Percentiles rank a stretch among this genome's conserved stretches.
Conservation (phyloP, 2,797 vertebrate species). For the Ambastaia sidthimunki region DNA sequence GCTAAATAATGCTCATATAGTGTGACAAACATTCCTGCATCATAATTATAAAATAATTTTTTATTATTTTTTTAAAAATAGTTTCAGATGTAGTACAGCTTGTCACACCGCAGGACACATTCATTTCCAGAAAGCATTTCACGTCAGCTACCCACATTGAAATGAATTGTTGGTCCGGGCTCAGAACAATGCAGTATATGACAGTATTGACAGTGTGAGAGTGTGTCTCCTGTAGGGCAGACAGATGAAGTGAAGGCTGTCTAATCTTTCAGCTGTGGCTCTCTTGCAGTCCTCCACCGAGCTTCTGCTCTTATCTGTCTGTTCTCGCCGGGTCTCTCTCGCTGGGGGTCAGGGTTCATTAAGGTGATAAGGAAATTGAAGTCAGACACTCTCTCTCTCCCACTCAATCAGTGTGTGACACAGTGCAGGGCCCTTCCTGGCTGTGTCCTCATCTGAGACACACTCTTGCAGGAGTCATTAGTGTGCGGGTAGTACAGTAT, state of each 20-base stretch:
- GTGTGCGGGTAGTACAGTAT: slow-evolving; percentile 14
- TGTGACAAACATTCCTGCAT: no score
- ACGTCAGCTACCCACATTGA: neutral
- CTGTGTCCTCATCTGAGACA: slow-evolving; percentile 30
- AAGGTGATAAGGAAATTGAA: slow-evolving; percentile 49
- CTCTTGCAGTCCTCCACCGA: slow-evolving; percentile 25
- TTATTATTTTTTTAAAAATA: no score
- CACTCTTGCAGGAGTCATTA: slow-evolving; percentile 39
- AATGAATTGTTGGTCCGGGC: neutral
- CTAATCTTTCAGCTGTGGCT: slow-evolving; percentile 24
- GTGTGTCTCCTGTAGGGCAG: slow-evolving; percentile 11
- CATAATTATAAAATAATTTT: no score
- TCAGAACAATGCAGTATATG: slow-evolving; percentile 11
- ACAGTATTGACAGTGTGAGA: slow-evolving; percentile 13
- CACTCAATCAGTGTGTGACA: slow-evolving; percentile 25
- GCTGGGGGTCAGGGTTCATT: slow-evolving; percentile 49
- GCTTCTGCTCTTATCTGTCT: slow-evolving; percentile 41
- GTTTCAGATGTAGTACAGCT: neutral
- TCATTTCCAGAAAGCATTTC: neutral
- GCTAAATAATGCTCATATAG: no score
- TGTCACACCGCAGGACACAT: neutral
- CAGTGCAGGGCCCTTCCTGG: neutral
- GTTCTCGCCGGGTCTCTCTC: slow-evolving; percentile 21
- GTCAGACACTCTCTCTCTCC: slow-evolving; percentile 36
- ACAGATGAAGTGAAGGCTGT: slow-evolving; percentile 5